These are phyloP conservation scores for Cosmia trapezina DNA, from an alignment of 2,888 invertebrate species.

Conservation along the genomic window DNA sequence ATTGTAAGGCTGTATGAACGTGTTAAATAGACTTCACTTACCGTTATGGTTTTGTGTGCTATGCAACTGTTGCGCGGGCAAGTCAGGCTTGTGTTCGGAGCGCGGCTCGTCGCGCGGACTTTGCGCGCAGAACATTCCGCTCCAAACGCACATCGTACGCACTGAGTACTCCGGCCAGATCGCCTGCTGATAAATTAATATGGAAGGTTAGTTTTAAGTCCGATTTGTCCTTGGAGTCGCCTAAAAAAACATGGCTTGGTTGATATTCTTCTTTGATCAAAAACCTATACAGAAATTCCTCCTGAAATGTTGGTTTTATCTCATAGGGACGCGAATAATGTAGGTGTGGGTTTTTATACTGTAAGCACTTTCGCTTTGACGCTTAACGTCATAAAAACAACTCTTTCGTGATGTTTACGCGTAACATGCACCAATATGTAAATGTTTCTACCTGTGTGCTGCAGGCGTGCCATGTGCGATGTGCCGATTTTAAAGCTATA, in stretches of 20 bases:
- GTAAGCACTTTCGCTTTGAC: neutral
- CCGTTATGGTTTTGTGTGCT: conserved; percentile 58
- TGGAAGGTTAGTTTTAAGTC: neutral
- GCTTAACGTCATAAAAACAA: neutral
- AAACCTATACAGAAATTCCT: too few relatives aligned
- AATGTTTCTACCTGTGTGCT: too few relatives aligned
- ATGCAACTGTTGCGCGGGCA: conserved; percentile 68
- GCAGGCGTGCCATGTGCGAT: too few relatives aligned
- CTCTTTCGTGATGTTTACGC: too few relatives aligned
- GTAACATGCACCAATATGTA: too few relatives aligned
- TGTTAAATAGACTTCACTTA: conserved; percentile 19
- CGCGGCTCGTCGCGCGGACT: conserved; percentile 72
- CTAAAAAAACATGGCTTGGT: neutral
- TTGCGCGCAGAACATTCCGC: conserved; percentile 94
- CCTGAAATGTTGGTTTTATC: neutral
- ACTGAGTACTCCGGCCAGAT: conserved; percentile 96
- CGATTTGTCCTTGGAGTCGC: neutral
- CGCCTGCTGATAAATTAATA: conserved; percentile 89
- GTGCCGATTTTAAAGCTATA: neutral
- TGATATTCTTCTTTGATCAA: neutral
- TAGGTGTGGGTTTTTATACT: neutral
- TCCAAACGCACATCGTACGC: conserved; percentile 95
- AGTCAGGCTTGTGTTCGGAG: conserved; percentile 61
- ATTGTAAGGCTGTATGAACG: neutral
- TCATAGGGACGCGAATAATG: neutral